Conservation (phyloP, 2,888 invertebrate genomes). For the Cotesia congregata region DNA sequence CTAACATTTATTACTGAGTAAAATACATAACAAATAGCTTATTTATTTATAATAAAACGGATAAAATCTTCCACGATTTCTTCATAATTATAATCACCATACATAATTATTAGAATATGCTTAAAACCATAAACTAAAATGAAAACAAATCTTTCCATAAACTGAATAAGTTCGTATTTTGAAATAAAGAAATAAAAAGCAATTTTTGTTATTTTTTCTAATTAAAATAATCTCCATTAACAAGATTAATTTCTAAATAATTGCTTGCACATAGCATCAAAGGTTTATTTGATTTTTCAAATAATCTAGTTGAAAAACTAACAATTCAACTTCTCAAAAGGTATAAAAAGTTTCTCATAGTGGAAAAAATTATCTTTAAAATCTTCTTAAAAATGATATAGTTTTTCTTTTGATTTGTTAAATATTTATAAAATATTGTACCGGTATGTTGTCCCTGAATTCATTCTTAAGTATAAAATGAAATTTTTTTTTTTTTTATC, state of each 20-base stretch:
- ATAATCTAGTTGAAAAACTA: neutral
- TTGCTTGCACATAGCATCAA: neutral
- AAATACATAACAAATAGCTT: slow-evolving; percentile 2
- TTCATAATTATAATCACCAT: neutral
- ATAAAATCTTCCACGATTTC: neutral
- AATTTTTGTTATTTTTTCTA: neutral
- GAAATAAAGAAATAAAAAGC: slow-evolving; percentile 40
- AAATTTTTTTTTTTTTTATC: slow-evolving; percentile 23
- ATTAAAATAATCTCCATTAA: neutral
- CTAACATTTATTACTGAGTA: neutral
- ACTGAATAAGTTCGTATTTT: neutral
- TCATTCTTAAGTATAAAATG: slow-evolving; percentile 17
- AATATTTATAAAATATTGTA: neutral
- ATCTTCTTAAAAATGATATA: too few relatives aligned
- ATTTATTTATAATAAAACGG: neutral
- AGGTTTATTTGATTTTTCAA: neutral
- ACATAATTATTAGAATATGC: neutral
- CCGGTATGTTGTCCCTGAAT: slow-evolving; percentile 1
- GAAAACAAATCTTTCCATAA: neutral
- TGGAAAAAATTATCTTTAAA: too few relatives aligned
- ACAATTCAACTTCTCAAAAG: too few relatives aligned
- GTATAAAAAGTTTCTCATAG: too few relatives aligned
- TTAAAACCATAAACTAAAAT: neutral
- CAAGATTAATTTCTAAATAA: neutral
- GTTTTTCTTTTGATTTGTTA: too few relatives aligned